A percentile compares a stretch with the other conserved stretches of the same genome.
Conservation (phyloP, 2,797 vertebrate genomes). For the Helicolenus hilgendorfi region DNA sequence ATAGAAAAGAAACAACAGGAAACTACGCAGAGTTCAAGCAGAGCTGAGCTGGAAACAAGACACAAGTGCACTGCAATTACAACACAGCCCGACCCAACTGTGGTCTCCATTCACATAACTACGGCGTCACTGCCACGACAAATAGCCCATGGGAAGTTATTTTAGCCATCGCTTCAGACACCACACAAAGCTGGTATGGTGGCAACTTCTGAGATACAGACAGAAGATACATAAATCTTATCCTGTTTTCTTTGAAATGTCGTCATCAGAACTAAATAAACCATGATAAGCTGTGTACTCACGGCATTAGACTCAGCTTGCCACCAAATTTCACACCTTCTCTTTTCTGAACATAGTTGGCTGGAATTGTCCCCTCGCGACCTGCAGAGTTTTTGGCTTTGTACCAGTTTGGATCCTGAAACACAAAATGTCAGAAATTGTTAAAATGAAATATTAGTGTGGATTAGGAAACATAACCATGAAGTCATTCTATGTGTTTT, state of each 20-base stretch:
- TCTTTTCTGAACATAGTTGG: slow-evolving; percentile 98
- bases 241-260: neutral
- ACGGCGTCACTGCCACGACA: slow-evolving; percentile 27
- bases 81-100: slow-evolving; percentile 61
- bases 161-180: slow-evolving; percentile 36
- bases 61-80: slow-evolving; percentile 73
- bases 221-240: neutral
- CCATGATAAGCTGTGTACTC: slow-evolving; percentile 82
- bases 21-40: slow-evolving; percentile 62
- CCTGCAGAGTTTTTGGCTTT: slow-evolving; percentile 96
- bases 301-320: slow-evolving; percentile 99
- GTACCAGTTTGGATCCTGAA: slow-evolving; percentile 99
- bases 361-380: slow-evolving; percentile 96
- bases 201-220: neutral
- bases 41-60: slow-evolving; percentile 63
- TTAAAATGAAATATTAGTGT: neutral
- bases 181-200: neutral
- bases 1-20: slow-evolving; percentile 81
- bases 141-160: slow-evolving; percentile 54
- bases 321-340: slow-evolving; percentile 95
- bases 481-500: neutral
- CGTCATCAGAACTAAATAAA: neutral
- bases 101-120: slow-evolving; percentile 67
- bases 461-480: neutral
- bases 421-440: slow-evolving; percentile 22